A percentile compares a stretch with the other conserved stretches of the same genome.
phyloP scores from a whole-genome alignment of 2,113 vertebrate genomes.

The Aegithalos caudatus region DNA sequence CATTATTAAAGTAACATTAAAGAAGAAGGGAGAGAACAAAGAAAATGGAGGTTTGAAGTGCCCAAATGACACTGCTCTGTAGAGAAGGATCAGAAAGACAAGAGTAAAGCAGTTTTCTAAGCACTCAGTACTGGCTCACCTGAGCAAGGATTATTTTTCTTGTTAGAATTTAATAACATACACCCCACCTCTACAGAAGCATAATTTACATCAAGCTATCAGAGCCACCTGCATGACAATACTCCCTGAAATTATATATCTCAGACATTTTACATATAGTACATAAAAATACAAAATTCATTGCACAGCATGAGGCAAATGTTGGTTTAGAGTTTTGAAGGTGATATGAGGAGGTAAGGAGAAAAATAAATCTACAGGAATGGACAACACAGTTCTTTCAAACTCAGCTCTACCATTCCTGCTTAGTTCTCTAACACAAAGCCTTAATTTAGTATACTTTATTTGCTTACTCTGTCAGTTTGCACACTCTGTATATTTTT shows the following conservation, averaged over 20 bases:
- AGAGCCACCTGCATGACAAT: not conserved
- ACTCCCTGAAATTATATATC: not conserved
- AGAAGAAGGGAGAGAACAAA: not conserved
- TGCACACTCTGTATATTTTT: not conserved
- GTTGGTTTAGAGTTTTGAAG: not conserved
- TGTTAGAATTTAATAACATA: not conserved
- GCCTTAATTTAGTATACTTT: not conserved
- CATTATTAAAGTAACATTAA: conserved; percentile 28
- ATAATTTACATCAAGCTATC: not conserved
- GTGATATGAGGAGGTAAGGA: not conserved
- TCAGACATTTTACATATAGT: not conserved
- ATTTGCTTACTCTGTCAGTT: not conserved
- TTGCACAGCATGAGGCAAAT: not conserved
- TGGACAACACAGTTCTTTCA: not conserved
- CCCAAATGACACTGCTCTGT: not conserved
- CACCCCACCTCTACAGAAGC: not conserved
- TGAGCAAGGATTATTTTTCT: not conserved
- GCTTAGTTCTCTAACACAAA: not conserved
- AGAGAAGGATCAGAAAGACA: not conserved
- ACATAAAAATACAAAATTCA: not conserved
- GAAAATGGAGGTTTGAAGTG: not conserved
- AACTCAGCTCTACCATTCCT: not conserved
- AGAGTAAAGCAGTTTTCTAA: not conserved
- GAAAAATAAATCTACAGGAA: not conserved
- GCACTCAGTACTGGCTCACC: not conserved